Evolutionary conservation across 2,113 vertebrate genomes (phyloP).

Genomic region (Hippocampus comes): DNA sequence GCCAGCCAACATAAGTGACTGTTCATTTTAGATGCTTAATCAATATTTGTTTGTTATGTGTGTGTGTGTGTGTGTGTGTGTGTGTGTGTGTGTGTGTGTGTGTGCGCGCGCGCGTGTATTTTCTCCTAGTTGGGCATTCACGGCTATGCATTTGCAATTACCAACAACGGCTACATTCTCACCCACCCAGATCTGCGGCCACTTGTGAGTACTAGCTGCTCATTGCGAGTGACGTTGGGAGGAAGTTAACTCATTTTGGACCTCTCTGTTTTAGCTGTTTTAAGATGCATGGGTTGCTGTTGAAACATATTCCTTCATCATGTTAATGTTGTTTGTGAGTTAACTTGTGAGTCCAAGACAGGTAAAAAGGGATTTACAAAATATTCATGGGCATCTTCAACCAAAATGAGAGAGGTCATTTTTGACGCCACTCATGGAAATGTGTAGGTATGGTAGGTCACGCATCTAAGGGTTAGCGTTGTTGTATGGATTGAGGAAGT

Average conservation of each 20-base stretch:
- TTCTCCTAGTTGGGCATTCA: constrained; percentile 90
- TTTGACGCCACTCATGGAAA: not conserved
- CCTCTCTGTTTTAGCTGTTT: constrained; percentile 30
- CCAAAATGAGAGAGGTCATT: constrained; percentile 18
- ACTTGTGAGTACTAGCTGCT: constrained; percentile 78
- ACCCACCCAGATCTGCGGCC: constrained; percentile 96
- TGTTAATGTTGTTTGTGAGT: not conserved
- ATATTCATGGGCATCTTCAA: not conserved
- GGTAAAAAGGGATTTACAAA: not conserved
- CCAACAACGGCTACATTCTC: constrained; percentile 98
- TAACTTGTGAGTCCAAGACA: not conserved
- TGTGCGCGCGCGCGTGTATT: constrained; percentile 4
- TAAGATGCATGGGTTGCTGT: constrained; percentile 16
- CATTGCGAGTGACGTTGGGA: not conserved
- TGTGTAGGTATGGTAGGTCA: too few species aligned
- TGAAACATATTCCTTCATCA: not conserved
- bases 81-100: too few species aligned
- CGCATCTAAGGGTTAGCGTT: constrained; percentile 51
- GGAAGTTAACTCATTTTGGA: constrained; percentile 13
- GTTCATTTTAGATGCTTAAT: constrained; percentile 32
- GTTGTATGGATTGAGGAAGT: constrained; percentile 56
- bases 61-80: too few species aligned
- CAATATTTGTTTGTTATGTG: constrained; percentile 24
- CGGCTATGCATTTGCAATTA: constrained; percentile 97
- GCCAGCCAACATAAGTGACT: not conserved